Percentiles rank a stretch among this genome's conserved stretches.
Evolutionary conservation across 2,113 vertebrate species (phyloP).

Genomic region (Dasyurus viverrinus): DNA sequence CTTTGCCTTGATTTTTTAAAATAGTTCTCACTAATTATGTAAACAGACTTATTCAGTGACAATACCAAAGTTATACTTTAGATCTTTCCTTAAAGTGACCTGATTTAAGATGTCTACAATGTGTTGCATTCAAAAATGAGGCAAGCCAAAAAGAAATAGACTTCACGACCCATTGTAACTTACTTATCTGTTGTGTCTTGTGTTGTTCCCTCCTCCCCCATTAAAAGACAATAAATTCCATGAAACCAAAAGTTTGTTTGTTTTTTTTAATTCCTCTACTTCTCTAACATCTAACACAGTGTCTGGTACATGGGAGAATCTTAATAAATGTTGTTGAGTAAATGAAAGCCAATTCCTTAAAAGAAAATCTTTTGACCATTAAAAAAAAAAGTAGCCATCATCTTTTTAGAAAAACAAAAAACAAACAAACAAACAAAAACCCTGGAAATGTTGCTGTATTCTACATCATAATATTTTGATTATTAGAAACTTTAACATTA

Average conservation of each 20-base stretch:
- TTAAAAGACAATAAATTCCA: too few species aligned
- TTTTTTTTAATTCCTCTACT: background rate
- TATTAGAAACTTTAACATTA: background rate
- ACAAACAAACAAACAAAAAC: too few species aligned
- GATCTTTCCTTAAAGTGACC: background rate
- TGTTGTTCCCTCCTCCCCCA: too few species aligned
- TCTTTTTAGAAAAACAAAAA: background rate
- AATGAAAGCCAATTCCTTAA: background rate
- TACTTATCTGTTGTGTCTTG: too few species aligned
- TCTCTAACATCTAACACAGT: background rate
- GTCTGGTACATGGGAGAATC: background rate
- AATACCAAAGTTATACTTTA: background rate
- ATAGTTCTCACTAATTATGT: background rate
- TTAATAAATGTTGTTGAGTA: background rate
- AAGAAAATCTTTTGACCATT: background rate
- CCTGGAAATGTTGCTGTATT: background rate
- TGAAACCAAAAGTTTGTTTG: too few species aligned
- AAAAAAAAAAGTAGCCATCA: background rate
- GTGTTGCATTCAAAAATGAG: too few species aligned
- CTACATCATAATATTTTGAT: background rate
- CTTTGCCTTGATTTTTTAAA: background rate
- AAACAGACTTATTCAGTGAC: background rate
- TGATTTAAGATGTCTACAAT: background rate
- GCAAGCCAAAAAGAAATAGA: background rate
- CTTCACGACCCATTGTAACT: background rate